phyloP scores from a whole-genome alignment of 2,797 vertebrate genomes.

The Sebastiscus tertius region DNA sequence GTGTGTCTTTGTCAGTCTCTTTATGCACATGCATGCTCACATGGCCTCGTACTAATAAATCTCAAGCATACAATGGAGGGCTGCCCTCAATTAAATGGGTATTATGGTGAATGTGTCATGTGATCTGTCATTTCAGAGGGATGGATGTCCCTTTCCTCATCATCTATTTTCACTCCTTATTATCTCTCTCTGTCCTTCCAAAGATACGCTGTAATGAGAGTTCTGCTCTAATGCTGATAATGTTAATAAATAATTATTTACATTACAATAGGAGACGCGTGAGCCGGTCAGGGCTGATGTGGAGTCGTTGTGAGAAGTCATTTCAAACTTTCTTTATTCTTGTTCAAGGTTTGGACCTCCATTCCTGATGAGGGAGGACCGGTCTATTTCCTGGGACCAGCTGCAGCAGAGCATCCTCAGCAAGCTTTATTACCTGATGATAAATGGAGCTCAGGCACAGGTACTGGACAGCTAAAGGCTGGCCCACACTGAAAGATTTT shows the following conservation, averaged over 20 bases:
- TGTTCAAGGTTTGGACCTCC: conserved; percentile 92
- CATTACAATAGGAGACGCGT: conserved; percentile 6
- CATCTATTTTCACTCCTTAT: conserved; percentile 20
- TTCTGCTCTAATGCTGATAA: conserved; percentile 10
- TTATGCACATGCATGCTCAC: background rate
- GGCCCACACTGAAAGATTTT: no score
- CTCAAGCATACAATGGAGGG: conserved; percentile 18
- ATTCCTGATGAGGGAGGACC: conserved; percentile 90
- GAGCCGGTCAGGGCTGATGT: background rate
- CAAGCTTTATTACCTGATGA: conserved; percentile 91
- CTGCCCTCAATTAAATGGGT: conserved; percentile 55
- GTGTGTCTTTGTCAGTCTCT: background rate
- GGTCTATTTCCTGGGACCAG: conserved; percentile 91
- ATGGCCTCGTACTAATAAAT: conserved; percentile 39
- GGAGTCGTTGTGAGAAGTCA: background rate
- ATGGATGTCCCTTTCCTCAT: conserved; percentile 28
- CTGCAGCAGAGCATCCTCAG: conserved; percentile 92
- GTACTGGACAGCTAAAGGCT: conserved; percentile 66
- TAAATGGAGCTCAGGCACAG: conserved; percentile 84
- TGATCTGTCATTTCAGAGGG: conserved; percentile 38
- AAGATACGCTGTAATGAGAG: conserved; percentile 38
- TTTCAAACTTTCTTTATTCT: background rate
- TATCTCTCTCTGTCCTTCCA: conserved; percentile 21
- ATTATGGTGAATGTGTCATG: conserved; percentile 47
- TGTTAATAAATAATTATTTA: conserved; percentile 33